phyloP scores from a whole-genome alignment of 2,888 invertebrate genomes.

The Sepioteuthis lessoniana region DNA sequence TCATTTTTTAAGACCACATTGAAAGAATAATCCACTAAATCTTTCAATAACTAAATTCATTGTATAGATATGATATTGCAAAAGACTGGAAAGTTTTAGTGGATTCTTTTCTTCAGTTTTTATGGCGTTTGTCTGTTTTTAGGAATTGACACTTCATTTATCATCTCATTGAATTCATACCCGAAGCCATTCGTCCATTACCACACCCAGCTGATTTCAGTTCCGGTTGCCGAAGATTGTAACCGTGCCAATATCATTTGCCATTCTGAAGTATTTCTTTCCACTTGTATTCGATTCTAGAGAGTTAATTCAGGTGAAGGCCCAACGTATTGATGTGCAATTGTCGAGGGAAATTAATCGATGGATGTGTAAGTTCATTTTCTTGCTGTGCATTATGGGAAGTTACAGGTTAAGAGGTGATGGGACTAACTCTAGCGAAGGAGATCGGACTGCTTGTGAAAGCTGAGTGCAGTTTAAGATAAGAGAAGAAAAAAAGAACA shows the following conservation, averaged over 20 bases:
- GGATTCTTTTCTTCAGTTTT: background rate
- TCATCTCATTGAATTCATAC: background rate
- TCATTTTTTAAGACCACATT: too few relatives aligned
- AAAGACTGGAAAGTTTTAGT: background rate
- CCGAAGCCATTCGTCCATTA: background rate
- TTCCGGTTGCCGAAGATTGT: background rate
- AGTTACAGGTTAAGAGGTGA: background rate
- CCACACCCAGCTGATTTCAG: background rate
- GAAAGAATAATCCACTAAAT: too few relatives aligned
- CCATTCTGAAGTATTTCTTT: constrained; percentile 4
- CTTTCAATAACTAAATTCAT: too few relatives aligned
- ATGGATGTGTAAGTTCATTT: constrained; percentile 15
- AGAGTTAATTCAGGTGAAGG: background rate
- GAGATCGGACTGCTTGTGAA: background rate
- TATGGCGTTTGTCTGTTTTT: background rate
- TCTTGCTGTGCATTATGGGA: background rate
- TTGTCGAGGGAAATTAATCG: constrained; percentile 33
- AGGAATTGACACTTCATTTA: background rate
- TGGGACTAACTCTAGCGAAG: background rate
- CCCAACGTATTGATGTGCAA: background rate
- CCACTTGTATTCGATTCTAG: constrained; percentile 18
- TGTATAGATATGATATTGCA: too few relatives aligned
- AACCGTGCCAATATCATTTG: constrained; percentile 11
- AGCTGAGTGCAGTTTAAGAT: background rate
- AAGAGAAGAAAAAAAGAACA: background rate